These are phyloP conservation scores for Aricia agestis DNA, from an alignment of 1,140 invertebrate genomes.

Conservation along the genomic window DNA sequence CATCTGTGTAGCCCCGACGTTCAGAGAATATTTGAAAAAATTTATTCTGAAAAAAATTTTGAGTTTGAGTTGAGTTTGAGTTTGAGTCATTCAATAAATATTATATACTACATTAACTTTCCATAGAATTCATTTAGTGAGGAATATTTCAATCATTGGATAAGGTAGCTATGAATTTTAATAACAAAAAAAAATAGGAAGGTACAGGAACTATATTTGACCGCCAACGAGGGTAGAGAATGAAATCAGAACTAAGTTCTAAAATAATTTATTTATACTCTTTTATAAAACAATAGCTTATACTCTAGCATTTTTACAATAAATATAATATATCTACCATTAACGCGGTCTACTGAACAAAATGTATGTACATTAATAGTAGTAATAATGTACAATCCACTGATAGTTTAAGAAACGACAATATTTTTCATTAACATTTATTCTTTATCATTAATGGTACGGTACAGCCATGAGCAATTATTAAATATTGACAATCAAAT, in stretches of 20 bases:
- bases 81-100: too few species aligned
- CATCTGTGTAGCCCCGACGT: too few species aligned
- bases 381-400: neutral
- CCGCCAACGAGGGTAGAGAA: conserved; percentile 13
- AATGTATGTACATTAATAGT: conserved; percentile 26
- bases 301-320: conserved; percentile 60
- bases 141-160: too few species aligned
- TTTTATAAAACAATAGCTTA: conserved; percentile 72
- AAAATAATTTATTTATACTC: conserved; percentile 71
- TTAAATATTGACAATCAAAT: too few species aligned
- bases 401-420: neutral
- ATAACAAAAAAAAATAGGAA: too few species aligned
- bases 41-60: too few species aligned
- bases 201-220: neutral
- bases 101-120: too few species aligned
- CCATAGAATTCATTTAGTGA: too few species aligned
- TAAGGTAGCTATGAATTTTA: too few species aligned
- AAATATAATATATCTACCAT: conserved; percentile 42
- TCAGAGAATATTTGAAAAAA: too few species aligned
- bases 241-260: conserved; percentile 44
- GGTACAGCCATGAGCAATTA: neutral
- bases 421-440: neutral
- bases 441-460: neutral
- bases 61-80: too few species aligned
- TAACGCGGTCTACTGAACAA: conserved; percentile 53